Evolutionary conservation across 2,888 invertebrate species (phyloP).

Genomic region (Drosophila gaucha): DNA sequence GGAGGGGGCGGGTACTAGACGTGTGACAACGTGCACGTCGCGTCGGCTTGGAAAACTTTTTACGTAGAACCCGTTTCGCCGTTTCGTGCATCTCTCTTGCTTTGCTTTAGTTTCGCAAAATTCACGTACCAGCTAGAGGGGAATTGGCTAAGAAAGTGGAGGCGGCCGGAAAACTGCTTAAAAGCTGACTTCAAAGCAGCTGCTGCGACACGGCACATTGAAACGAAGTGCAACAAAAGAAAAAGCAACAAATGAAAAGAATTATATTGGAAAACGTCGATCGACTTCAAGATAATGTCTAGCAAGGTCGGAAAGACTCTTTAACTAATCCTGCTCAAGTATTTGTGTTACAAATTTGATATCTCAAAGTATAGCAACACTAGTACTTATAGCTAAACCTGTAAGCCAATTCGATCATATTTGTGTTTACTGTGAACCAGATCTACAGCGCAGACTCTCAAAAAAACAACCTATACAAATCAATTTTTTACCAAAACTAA

Average conservation of each 20-base stretch:
- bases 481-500: too few relatives aligned
- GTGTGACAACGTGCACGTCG: slow-evolving; percentile 60
- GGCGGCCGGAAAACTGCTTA: slow-evolving; percentile 29
- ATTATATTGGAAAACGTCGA: neutral
- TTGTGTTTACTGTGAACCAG: too few relatives aligned
- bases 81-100: slow-evolving; percentile 38
- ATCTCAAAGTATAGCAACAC: too few relatives aligned
- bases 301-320: neutral
- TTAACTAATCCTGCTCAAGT: too few relatives aligned
- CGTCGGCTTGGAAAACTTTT: slow-evolving; percentile 54
- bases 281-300: neutral
- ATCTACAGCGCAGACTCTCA: too few relatives aligned
- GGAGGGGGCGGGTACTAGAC: slow-evolving; percentile 17
- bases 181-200: slow-evolving; percentile 16
- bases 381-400: too few relatives aligned
- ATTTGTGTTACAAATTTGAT: too few relatives aligned
- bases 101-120: slow-evolving; percentile 40
- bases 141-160: slow-evolving; percentile 10
- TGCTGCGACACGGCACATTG: slow-evolving; percentile 21
- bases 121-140: slow-evolving; percentile 20
- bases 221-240: neutral
- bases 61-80: slow-evolving; percentile 58
- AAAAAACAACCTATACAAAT: too few relatives aligned
- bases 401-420: too few relatives aligned
- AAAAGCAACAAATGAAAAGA: neutral